Evolutionary conservation across 2,888 invertebrate genomes (phyloP).

Genomic region (Mechanitis mazaeus): DNA sequence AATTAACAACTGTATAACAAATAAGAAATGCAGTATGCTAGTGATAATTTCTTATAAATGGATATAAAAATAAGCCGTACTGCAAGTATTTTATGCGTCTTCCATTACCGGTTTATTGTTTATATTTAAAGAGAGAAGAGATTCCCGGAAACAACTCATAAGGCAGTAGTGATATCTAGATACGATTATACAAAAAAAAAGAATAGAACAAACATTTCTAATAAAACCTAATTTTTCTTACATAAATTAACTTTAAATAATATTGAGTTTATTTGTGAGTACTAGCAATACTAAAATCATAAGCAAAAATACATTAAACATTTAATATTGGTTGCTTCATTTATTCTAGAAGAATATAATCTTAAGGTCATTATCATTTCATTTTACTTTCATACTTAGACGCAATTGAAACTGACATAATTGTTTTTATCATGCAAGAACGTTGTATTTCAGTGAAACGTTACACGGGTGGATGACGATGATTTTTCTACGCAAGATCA

Average conservation of each 20-base stretch:
- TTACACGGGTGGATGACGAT: constrained; percentile 45
- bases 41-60: background rate
- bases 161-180: constrained; percentile 14
- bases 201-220: background rate
- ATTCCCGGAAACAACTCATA: constrained; percentile 24
- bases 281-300: no score
- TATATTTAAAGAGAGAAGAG: constrained; percentile 27
- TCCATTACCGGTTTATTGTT: constrained; percentile 18
- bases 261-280: no score
- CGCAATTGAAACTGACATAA: constrained; percentile 17
- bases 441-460: constrained; percentile 38
- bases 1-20: background rate
- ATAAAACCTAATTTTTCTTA: background rate
- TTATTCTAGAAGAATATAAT: no score
- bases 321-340: no score
- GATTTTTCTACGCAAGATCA: background rate
- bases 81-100: constrained; percentile 4
- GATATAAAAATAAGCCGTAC: constrained; percentile 2
- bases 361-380: constrained; percentile 22
- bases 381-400: constrained; percentile 25
- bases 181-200: background rate
- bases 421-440: constrained; percentile 29
- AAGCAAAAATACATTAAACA: no score
- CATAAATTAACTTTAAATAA: no score
- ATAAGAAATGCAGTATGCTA: background rate